Base-by-base conservation (phyloP, 2,113 vertebrate species). In the Phalacrocorax aristotelis region DNA sequence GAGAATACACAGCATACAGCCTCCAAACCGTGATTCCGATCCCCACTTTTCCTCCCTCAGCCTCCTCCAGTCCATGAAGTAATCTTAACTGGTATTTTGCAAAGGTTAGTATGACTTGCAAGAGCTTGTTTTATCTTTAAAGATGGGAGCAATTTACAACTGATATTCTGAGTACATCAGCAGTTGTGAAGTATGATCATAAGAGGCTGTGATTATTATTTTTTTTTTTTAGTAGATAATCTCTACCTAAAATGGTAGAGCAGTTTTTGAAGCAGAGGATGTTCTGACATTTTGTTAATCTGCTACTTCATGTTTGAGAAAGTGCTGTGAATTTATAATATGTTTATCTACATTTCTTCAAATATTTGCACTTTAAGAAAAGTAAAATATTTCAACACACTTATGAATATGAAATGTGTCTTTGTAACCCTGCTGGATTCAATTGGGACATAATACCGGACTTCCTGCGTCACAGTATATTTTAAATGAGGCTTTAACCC, bases 231-330 rank as follows among this genome's bases (percentile, higher is more conserved):
- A 18, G 34, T 79, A 80, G 91, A 92, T 96, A 82, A 93, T 97
- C 92, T 94, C 75, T 72, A 69, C 87, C 52, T 90, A 72, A 96
- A 77, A 87, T n/a, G 82, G 75, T 77, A 78, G 86, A 93, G 58
- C 60, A 62, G 40, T 93, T 96, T 96, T 86, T 97, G 62, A 95
- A 95, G 55, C 85, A 90, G 84, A 94, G 87, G 81, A 62, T 95
- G 62, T 96, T 96, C 93, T 97, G 93, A 94, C 94, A 93, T 98
- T 97, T 98, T 8, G 51, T 82, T 92, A 97, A 95, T 97, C 90
- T 90, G 46, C 89, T 90, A 46, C 90, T 97, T 92, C 79, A 52
- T 92, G 42, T 96, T 94, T 85, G 87, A 93, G 91, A 89, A 96
- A 90, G 94, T 89, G 92, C 92, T 97, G 87, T 92, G 94, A 97